A percentile compares a stretch with the other conserved stretches of the same genome.
Evolutionary conservation across 2,888 invertebrate genomes (phyloP).

Genomic region (Acanthoscelides obtectus): DNA sequence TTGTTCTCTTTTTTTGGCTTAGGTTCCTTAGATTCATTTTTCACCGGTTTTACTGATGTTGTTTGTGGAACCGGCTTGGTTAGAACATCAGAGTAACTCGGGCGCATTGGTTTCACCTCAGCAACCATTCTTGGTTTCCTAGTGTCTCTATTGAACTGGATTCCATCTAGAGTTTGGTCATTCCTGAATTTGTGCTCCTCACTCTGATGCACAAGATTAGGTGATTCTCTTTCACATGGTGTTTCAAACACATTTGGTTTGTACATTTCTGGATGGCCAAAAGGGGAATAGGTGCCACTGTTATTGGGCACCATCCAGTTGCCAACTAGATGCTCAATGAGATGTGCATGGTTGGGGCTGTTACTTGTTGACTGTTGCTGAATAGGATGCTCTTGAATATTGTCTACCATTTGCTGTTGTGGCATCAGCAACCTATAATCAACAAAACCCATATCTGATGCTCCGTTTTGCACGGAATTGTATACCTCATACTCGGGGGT

Average conservation of each 20-base stretch:
- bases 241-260: slow-evolving; percentile 45
- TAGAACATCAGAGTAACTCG: slow-evolving; percentile 79
- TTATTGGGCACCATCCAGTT: slow-evolving; percentile 66
- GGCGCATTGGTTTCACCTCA: slow-evolving; percentile 83
- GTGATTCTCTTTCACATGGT: slow-evolving; percentile 32
- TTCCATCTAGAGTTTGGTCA: slow-evolving; percentile 30
- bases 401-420: slow-evolving; percentile 24
- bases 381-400: slow-evolving; percentile 18
- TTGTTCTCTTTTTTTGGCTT: slow-evolving; percentile 44
- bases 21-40: slow-evolving; percentile 41
- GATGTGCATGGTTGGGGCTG: slow-evolving; percentile 38
- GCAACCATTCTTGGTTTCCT: slow-evolving; percentile 72
- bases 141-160: slow-evolving; percentile 46
- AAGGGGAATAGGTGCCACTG: slow-evolving; percentile 69
- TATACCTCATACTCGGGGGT: slow-evolving; percentile 31
- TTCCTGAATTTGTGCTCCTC: slow-evolving; percentile 39
- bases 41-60: slow-evolving; percentile 34
- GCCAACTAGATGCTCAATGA: slow-evolving; percentile 67
- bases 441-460: slow-evolving; percentile 25
- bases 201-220: slow-evolving; percentile 29
- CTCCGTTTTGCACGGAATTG: slow-evolving; percentile 30
- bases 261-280: slow-evolving; percentile 58
- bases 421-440: slow-evolving; percentile 15
- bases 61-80: slow-evolving; percentile 57
- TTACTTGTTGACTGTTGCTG: slow-evolving; percentile 5